Conservation (phyloP, 2,113 vertebrate species). For the Lepisosteus oculatus region DNA sequence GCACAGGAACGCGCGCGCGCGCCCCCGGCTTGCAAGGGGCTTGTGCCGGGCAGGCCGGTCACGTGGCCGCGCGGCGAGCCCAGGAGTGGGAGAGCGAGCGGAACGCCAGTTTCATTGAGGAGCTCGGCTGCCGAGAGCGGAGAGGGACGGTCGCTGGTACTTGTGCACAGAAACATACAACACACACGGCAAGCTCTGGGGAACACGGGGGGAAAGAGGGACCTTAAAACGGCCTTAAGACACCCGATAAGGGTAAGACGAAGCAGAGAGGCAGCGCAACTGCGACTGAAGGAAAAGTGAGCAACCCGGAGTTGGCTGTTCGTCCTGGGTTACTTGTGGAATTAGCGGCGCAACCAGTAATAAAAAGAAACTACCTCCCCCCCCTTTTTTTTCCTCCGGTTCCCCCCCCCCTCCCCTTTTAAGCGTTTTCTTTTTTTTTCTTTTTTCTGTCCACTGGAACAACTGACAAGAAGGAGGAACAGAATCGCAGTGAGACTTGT, state of each 20-base stretch:
- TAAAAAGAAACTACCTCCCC: constrained; percentile 28
- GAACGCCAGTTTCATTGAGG: constrained; percentile 40
- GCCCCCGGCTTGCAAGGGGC: constrained; percentile 22
- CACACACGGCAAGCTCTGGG: constrained; percentile 31
- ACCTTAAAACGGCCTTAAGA: constrained; percentile 29
- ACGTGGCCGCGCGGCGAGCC: constrained; percentile 42
- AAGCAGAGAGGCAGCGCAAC: constrained; percentile 27
- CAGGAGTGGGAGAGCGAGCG: constrained; percentile 34
- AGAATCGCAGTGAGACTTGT: constrained; percentile 25
- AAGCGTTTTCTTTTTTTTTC: constrained; percentile 12
- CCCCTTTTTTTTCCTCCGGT: constrained; percentile 3
- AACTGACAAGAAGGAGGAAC: constrained; percentile 24
- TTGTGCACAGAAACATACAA: constrained; percentile 26
- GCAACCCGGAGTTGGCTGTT: constrained; percentile 38
- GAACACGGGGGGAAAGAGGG: constrained; percentile 31
- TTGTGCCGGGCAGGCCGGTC: constrained; percentile 30
- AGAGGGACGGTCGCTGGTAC: constrained; percentile 32
- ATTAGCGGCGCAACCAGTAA: constrained; percentile 32
- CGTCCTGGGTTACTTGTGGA: constrained; percentile 45
- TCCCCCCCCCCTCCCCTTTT: not conserved
- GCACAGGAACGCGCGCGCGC: constrained; percentile 26
- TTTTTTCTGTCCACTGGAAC: constrained; percentile 14
- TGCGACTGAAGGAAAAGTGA: constrained; percentile 26
- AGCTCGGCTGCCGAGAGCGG: constrained; percentile 38
- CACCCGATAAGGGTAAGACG: constrained; percentile 20